These are phyloP conservation scores for Ormia ochracea DNA, from an alignment of 2,888 invertebrate genomes.

Conservation along the genomic window DNA sequence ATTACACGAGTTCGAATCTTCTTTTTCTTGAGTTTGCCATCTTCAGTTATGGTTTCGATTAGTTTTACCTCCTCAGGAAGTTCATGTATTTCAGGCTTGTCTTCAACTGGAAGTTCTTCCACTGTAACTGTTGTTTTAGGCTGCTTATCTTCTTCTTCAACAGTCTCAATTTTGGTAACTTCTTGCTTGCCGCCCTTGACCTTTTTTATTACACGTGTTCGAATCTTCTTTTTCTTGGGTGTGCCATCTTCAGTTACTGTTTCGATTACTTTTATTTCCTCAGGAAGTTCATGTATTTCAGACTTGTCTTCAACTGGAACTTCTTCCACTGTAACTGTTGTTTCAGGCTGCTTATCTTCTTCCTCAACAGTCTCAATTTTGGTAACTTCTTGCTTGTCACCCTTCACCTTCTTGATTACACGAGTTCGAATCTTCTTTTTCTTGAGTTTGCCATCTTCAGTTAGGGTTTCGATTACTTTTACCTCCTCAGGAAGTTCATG, in stretches of 20 bases:
- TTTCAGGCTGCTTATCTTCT: background rate
- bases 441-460: background rate
- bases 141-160: background rate
- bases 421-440: background rate
- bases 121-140: constrained; percentile 1
- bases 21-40: background rate
- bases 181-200: background rate
- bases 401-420: background rate
- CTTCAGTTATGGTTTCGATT: background rate
- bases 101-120: background rate
- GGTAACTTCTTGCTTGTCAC: background rate
- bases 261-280: background rate
- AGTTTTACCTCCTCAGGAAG: background rate
- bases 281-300: background rate
- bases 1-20: background rate
- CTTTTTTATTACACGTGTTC: background rate
- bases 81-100: background rate
- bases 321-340: background rate
- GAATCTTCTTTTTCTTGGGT: background rate
- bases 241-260: background rate
- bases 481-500: background rate
- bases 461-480: background rate
- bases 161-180: background rate
- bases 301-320: background rate
- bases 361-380: constrained; percentile 1